phyloP scores from a whole-genome alignment of 2,797 vertebrate species.

The Borostomias antarcticus region DNA sequence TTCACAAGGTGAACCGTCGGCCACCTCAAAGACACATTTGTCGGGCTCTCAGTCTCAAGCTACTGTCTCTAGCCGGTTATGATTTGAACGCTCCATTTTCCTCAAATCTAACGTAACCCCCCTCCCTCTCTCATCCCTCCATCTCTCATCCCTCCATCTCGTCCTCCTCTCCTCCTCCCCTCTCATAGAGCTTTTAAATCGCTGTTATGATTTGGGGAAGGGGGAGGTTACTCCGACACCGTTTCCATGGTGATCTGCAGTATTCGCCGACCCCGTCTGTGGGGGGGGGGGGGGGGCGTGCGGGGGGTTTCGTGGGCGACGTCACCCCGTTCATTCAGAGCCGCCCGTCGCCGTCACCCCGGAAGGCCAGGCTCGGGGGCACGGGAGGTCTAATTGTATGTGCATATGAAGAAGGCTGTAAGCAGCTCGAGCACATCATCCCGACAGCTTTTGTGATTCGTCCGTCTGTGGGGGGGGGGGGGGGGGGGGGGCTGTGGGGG shows the following conservation, averaged over 20 bases:
- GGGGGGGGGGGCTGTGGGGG: no score
- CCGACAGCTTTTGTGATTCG: slow-evolving; percentile 63
- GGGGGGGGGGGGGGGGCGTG: no score
- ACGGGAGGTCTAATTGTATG: slow-evolving; percentile 68
- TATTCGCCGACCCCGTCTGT: slow-evolving; percentile 38
- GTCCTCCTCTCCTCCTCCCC: slow-evolving; percentile 34
- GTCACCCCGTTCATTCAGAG: slow-evolving; percentile 60
- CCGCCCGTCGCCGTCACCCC: slow-evolving; percentile 43
- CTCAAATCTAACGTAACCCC: slow-evolving; percentile 41
- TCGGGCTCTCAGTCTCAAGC: no score
- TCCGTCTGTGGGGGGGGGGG: no score
- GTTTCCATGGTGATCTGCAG: slow-evolving; percentile 73
- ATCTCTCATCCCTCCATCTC: slow-evolving; percentile 49
- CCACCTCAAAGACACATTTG: slow-evolving; percentile 17
- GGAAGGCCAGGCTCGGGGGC: slow-evolving; percentile 35
- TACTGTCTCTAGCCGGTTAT: no score
- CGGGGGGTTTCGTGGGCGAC: slow-evolving; percentile 49
- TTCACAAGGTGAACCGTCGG: background rate
- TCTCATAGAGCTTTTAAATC: slow-evolving; percentile 50
- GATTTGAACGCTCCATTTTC: slow-evolving; percentile 41
- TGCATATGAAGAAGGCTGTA: slow-evolving; percentile 70
- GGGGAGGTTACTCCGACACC: slow-evolving; percentile 50
- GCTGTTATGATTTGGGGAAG: slow-evolving; percentile 48
- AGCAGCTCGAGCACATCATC: slow-evolving; percentile 66
- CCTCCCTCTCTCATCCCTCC: slow-evolving; percentile 46